Evolutionary conservation across 2,113 vertebrate genomes (phyloP).

Genomic region (Chaetodon trifascialis): DNA sequence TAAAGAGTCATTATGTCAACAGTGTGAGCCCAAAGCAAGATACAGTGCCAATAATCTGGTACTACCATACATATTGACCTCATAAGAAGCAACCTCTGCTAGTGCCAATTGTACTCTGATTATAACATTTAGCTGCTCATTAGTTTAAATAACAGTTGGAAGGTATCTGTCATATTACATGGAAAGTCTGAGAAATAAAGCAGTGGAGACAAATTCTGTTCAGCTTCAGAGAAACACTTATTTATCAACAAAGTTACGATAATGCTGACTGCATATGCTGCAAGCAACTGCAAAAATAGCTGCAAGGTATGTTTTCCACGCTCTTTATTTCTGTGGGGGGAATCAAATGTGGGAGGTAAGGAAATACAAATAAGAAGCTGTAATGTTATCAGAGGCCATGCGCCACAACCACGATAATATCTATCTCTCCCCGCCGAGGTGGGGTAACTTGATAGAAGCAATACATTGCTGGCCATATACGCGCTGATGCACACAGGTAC

Average conservation of each 20-base stretch:
- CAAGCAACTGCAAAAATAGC: slow-evolving; percentile 53
- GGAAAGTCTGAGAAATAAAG: slow-evolving; percentile 30
- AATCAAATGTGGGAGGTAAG: slow-evolving; percentile 63
- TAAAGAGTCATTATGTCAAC: slow-evolving; percentile 36
- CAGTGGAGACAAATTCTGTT: slow-evolving; percentile 30
- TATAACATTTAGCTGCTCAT: background rate
- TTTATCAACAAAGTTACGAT: slow-evolving; percentile 44
- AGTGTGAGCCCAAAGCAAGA: slow-evolving; percentile 4
- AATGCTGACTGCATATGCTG: slow-evolving; percentile 44
- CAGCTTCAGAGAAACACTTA: slow-evolving; percentile 31
- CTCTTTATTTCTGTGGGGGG: slow-evolving; percentile 58
- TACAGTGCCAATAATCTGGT: slow-evolving; percentile 22
- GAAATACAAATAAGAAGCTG: slow-evolving; percentile 76
- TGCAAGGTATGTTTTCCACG: slow-evolving; percentile 41
- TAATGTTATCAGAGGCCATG: slow-evolving; percentile 77
- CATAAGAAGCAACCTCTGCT: background rate
- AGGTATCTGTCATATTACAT: background rate
- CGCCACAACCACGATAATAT: slow-evolving; percentile 75
- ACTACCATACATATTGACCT: slow-evolving; percentile 17
- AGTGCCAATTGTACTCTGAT: background rate
- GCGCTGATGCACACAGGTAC: slow-evolving; percentile 72
- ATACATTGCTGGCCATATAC: slow-evolving; percentile 64
- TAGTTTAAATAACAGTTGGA: background rate
- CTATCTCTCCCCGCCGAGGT: slow-evolving; percentile 66
- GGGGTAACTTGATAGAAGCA: slow-evolving; percentile 74